phyloP scores from a whole-genome alignment of 2,888 invertebrate species.

The Drosophila atroscutellata region DNA sequence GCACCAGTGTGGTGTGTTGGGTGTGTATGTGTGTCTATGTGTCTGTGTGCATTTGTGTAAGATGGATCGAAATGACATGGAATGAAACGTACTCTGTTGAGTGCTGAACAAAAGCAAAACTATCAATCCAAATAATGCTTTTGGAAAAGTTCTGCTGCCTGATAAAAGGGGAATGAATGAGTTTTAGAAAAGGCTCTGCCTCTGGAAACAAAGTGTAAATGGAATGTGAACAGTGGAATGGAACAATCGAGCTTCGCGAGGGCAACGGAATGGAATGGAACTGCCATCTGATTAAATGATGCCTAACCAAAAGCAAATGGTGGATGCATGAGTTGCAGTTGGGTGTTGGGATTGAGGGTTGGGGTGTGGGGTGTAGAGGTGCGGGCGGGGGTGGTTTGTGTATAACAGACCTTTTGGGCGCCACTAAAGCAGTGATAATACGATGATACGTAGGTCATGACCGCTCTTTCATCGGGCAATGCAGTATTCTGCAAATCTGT shows the following conservation, averaged over 20 bases:
- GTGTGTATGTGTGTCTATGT: not conserved
- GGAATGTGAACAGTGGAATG: not conserved
- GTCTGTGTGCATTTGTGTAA: not conserved
- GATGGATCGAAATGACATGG: constrained; percentile 7
- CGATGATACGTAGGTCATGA: constrained; percentile 99
- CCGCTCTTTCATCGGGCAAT: constrained; percentile 99
- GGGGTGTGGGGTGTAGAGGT: not conserved
- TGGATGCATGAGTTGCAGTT: not conserved
- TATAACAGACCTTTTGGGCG: constrained; percentile 96
- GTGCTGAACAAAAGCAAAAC: not conserved
- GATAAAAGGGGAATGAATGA: not conserved
- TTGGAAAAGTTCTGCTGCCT: not conserved
- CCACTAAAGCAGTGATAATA: constrained; percentile 99
- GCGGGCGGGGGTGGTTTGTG: constrained; percentile 12
- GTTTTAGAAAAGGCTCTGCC: not conserved
- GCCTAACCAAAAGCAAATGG: not conserved
- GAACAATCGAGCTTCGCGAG: not conserved
- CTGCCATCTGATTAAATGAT: not conserved
- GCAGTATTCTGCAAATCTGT: constrained; percentile 92
- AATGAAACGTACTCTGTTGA: constrained; percentile 6
- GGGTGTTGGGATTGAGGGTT: not conserved
- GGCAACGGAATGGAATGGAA: not conserved
- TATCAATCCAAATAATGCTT: not conserved
- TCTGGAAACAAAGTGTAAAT: not conserved
- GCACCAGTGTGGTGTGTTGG: constrained; percentile 12